Evolutionary conservation across 2,113 vertebrate genomes (phyloP).

Genomic region (Pagrus major): DNA sequence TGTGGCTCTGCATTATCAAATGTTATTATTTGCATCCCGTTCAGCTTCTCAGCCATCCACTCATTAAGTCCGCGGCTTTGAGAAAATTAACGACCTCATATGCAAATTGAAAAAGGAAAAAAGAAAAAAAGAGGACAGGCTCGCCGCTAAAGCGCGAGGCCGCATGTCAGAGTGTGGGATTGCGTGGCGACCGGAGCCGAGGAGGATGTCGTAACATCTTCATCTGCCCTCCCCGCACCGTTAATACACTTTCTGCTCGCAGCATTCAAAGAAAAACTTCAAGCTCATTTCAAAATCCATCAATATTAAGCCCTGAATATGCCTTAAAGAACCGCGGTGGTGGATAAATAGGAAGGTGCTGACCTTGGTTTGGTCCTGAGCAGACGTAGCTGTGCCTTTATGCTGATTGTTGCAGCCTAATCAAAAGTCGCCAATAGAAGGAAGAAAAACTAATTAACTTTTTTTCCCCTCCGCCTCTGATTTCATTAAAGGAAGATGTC

Average conservation of each 20-base stretch:
- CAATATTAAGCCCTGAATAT: slow-evolving; percentile 31
- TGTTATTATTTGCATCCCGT: slow-evolving; percentile 82
- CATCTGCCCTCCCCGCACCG: slow-evolving; percentile 5
- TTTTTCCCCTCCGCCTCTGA: slow-evolving; percentile 62
- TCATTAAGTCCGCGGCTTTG: slow-evolving; percentile 77
- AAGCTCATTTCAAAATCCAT: slow-evolving; percentile 56
- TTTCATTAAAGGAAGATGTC: slow-evolving; percentile 66
- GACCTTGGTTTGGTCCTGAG: slow-evolving; percentile 74
- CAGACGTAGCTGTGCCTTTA: slow-evolving; percentile 59
- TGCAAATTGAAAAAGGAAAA: slow-evolving; percentile 62
- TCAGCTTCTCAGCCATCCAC: slow-evolving; percentile 78
- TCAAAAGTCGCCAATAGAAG: slow-evolving; percentile 63
- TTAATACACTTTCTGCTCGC: slow-evolving; percentile 15
- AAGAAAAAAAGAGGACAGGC: background rate
- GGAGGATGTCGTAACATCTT: slow-evolving; percentile 42
- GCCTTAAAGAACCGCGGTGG: slow-evolving; percentile 29
- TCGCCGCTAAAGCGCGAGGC: slow-evolving; percentile 26
- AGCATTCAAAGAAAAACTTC: slow-evolving; percentile 65
- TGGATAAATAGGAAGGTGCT: slow-evolving; percentile 56
- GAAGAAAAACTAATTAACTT: slow-evolving; percentile 69
- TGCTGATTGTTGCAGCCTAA: slow-evolving; percentile 61
- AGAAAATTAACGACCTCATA: slow-evolving; percentile 76
- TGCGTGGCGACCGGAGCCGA: slow-evolving; percentile 11
- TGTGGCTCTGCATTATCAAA: slow-evolving; percentile 76
- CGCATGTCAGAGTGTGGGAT: slow-evolving; percentile 29